A percentile compares a stretch with the other conserved stretches of the same genome.
Evolutionary conservation across 2,797 vertebrate species (phyloP).

Genomic region (Hozukius guyotensis): DNA sequence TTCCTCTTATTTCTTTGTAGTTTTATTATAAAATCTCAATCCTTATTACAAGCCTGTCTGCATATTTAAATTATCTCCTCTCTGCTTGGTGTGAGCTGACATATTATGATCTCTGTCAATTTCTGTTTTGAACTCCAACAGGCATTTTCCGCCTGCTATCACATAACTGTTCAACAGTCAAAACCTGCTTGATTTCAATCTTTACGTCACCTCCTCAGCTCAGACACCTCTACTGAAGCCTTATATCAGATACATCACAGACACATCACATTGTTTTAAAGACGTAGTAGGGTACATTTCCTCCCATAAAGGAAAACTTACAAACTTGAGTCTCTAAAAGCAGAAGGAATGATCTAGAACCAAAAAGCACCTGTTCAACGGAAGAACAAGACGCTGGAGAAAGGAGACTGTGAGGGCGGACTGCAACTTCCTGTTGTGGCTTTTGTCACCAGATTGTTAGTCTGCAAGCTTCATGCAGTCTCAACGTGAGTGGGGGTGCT

Average conservation of each 20-base stretch:
- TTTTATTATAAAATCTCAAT: neutral
- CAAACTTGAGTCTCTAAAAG: conserved; percentile 13
- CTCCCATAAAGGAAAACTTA: neutral
- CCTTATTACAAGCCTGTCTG: neutral
- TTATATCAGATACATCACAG: neutral
- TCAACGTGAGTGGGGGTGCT: conserved; percentile 55
- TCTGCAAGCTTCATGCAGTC: conserved; percentile 59
- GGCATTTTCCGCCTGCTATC: conserved; percentile 42
- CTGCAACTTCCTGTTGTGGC: conserved; percentile 83
- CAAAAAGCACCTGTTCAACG: conserved; percentile 78
- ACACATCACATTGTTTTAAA: neutral
- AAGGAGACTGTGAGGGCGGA: conserved; percentile 72
- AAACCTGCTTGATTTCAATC: conserved; percentile 13
- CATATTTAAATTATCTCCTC: neutral
- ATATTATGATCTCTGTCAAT: neutral
- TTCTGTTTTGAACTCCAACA: conserved; percentile 27
- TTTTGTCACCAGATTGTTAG: conserved; percentile 63
- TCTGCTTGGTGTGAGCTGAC: neutral
- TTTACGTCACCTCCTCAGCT: neutral
- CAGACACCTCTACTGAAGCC: neutral
- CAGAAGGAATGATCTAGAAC: conserved; percentile 66
- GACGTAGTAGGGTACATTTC: neutral
- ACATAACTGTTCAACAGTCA: neutral
- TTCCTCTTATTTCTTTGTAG: neutral
- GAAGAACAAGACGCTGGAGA: conserved; percentile 56